Evolutionary conservation across 2,888 invertebrate species (phyloP).

Genomic region (Coremacera marginata): DNA sequence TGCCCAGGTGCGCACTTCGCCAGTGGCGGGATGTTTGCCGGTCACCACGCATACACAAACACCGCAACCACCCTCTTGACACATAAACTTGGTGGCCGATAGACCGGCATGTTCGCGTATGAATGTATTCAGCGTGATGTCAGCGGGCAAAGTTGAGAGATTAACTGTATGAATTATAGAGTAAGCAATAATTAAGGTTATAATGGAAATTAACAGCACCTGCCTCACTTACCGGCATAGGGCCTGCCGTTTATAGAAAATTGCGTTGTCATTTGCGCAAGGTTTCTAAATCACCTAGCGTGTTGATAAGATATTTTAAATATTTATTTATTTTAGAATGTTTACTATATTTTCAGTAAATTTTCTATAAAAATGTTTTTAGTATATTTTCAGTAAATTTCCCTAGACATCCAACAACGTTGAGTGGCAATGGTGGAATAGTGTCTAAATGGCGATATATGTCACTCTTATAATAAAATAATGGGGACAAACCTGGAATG

Average conservation of each 20-base stretch:
- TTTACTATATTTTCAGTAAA: too few species aligned
- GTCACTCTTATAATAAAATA: too few species aligned
- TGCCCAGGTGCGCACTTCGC: slow-evolving; percentile 70
- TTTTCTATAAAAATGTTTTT: too few species aligned
- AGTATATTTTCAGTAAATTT: too few species aligned
- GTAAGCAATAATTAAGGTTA: background rate
- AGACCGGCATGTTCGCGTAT: slow-evolving; percentile 73
- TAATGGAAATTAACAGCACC: too few species aligned
- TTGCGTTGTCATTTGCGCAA: slow-evolving; percentile 53
- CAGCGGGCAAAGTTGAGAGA: slow-evolving; percentile 61
- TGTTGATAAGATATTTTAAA: too few species aligned
- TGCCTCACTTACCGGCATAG: slow-evolving; percentile 53
- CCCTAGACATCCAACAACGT: too few species aligned
- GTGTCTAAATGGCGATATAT: too few species aligned
- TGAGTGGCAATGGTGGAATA: too few species aligned
- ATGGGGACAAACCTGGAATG: too few species aligned
- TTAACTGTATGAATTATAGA: slow-evolving; percentile 50
- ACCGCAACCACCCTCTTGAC: slow-evolving; percentile 79
- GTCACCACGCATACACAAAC: slow-evolving; percentile 71
- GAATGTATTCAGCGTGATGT: slow-evolving; percentile 74
- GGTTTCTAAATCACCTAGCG: too few species aligned
- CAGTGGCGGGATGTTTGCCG: slow-evolving; percentile 65
- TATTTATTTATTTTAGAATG: too few species aligned
- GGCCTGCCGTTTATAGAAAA: slow-evolving; percentile 59
- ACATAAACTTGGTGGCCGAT: slow-evolving; percentile 77